These are phyloP conservation scores for Apogon hyalosoma DNA, from an alignment of 2,797 vertebrate genomes.

Conservation along the genomic window DNA sequence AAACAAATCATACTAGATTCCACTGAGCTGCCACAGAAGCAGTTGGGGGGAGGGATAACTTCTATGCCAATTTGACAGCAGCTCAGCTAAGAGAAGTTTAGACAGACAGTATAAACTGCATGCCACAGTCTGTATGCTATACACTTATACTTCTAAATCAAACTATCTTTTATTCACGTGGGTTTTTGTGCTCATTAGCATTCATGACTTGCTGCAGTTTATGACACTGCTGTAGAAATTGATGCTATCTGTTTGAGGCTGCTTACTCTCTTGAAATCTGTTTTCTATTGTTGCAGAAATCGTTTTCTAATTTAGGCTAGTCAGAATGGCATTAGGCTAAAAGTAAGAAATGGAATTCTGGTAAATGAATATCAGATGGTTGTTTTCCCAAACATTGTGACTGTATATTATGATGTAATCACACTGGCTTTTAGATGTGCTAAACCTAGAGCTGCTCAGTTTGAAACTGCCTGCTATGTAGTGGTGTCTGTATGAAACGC, in stretches of 20 bases:
- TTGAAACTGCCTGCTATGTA: constrained; percentile 28
- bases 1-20: constrained; percentile 28
- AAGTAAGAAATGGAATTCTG: constrained; percentile 43
- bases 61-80: constrained; percentile 65
- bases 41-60: constrained; percentile 45
- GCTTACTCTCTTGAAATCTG: constrained; percentile 36
- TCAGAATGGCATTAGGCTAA: constrained; percentile 26
- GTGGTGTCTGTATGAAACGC: constrained; percentile 24
- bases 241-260: constrained; percentile 17
- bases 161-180: constrained; percentile 30
- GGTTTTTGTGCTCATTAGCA: constrained; percentile 26
- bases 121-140: constrained; percentile 39
- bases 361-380: constrained; percentile 50
- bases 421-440: constrained; percentile 35
- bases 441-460: constrained; percentile 36
- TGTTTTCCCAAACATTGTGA: constrained; percentile 34
- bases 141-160: constrained; percentile 62
- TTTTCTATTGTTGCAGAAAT: constrained; percentile 35
- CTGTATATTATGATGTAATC: constrained; percentile 41
- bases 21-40: constrained; percentile 66
- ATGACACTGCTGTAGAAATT: constrained; percentile 22
- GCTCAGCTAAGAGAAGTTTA: constrained; percentile 60
- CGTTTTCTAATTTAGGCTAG: constrained; percentile 34
- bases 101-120: constrained; percentile 55
- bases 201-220: constrained; percentile 42